These are phyloP conservation scores for Eueides isabella DNA, from an alignment of 1,140 invertebrate genomes.

Conservation along the genomic window DNA sequence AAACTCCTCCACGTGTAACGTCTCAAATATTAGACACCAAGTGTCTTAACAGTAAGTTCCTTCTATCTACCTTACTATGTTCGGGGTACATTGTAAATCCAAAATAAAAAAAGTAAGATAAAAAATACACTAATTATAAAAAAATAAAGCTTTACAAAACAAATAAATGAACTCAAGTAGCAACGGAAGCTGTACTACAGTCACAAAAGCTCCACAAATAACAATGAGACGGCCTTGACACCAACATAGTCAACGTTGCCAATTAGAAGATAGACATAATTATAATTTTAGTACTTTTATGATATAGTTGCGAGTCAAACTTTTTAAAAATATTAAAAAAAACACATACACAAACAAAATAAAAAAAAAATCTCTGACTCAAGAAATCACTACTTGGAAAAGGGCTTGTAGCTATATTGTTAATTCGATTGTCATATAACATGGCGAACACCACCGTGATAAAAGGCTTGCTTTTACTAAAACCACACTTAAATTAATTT, in stretches of 20 bases:
- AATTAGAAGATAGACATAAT: not conserved
- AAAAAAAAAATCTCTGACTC: not conserved
- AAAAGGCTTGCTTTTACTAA: too few relatives aligned
- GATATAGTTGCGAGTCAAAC: not conserved
- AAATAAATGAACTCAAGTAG: not conserved
- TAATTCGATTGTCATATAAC: too few relatives aligned
- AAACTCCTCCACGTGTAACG: too few relatives aligned
- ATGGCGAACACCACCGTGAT: too few relatives aligned
- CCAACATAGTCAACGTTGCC: not conserved
- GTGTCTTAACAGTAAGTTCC: too few relatives aligned
- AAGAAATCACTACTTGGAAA: too few relatives aligned
- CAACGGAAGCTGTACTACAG: not conserved
- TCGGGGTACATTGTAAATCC: not conserved
- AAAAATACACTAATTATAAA: not conserved
- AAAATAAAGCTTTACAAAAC: not conserved
- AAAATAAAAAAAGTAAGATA: too few relatives aligned
- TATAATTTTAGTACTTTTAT: not conserved
- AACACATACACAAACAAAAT: not conserved
- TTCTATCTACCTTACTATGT: too few relatives aligned
- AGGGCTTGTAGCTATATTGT: too few relatives aligned
- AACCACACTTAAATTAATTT: too few relatives aligned
- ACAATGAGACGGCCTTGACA: constrained; percentile 9
- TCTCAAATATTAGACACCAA: too few relatives aligned
- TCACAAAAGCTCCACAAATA: constrained; percentile 3
- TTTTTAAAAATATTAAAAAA: not conserved